Percentiles rank a stretch among this genome's conserved stretches.
Conservation (phyloP, 2,113 vertebrate genomes). For the Campylomormyrus tamandua region DNA sequence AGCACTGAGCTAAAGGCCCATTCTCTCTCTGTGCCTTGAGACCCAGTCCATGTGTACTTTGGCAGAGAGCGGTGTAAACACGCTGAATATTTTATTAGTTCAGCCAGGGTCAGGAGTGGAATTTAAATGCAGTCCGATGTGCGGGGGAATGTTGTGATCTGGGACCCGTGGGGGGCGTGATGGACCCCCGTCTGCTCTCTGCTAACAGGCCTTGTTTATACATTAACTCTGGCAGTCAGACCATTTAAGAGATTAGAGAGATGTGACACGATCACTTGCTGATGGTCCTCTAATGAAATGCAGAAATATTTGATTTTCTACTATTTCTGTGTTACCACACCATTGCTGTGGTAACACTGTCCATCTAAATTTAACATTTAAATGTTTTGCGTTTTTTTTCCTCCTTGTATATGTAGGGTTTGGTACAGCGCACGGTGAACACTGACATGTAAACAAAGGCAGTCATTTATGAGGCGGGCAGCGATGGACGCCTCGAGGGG, state of each 20-base stretch:
- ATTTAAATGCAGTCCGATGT: slow-evolving; percentile 8
- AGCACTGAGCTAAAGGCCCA: background rate
- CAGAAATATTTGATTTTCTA: background rate
- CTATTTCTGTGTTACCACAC: too few relatives aligned
- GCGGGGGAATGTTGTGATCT: slow-evolving; percentile 12
- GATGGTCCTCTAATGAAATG: background rate
- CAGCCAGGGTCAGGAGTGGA: background rate
- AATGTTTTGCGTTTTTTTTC: background rate
- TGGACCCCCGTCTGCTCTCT: background rate
- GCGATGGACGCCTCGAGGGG: background rate
- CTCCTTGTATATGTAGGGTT: background rate
- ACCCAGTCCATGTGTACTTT: slow-evolving; percentile 10
- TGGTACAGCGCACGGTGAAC: background rate
- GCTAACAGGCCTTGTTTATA: background rate
- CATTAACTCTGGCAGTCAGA: background rate
- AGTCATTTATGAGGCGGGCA: background rate
- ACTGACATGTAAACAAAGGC: background rate
- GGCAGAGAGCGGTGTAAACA: slow-evolving; percentile 22
- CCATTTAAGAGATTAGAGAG: background rate
- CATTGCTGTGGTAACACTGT: background rate
- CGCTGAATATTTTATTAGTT: background rate
- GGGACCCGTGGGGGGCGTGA: too few relatives aligned
- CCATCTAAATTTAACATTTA: background rate
- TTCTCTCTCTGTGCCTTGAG: background rate
- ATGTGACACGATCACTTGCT: background rate